Conservation (phyloP, 2,113 vertebrate species). For the Chaenocephalus aceratus region DNA sequence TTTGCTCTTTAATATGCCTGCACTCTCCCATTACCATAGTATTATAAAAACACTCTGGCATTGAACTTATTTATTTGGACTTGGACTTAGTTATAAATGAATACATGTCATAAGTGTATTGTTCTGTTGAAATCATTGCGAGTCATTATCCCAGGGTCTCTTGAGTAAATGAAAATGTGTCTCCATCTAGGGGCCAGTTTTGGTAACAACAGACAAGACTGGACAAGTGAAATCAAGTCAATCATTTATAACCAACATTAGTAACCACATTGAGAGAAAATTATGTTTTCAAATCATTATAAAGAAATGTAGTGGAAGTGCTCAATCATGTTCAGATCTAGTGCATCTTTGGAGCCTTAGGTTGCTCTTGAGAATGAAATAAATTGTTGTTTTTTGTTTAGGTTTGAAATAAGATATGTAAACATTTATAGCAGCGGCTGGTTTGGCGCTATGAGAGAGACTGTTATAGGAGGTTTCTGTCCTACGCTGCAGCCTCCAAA, state of each 20-base stretch:
- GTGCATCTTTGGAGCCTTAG: not conserved
- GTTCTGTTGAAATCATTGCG: not conserved
- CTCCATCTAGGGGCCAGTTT: constrained; percentile 76
- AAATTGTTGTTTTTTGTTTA: not conserved
- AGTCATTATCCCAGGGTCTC: not conserved
- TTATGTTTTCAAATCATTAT: not conserved
- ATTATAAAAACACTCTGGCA: constrained; percentile 5
- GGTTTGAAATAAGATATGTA: too few relatives aligned
- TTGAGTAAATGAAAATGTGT: constrained; percentile 27
- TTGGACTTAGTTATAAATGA: constrained; percentile 1
- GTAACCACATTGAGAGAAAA: not conserved
- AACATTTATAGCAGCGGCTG: not conserved
- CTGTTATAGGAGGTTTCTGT: not conserved
- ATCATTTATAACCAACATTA: not conserved
- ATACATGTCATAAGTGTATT: constrained; percentile 32
- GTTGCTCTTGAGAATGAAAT: not conserved
- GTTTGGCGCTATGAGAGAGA: not conserved
- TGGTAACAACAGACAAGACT: not conserved
- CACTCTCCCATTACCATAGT: not conserved
- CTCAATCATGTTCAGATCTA: not conserved
- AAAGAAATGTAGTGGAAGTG: not conserved
- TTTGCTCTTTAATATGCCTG: not conserved
- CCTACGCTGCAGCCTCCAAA: not conserved
- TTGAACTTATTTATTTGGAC: not conserved
- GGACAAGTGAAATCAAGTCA: not conserved